Conservation (phyloP, 2,797 vertebrate genomes). For the Ataeniobius toweri region DNA sequence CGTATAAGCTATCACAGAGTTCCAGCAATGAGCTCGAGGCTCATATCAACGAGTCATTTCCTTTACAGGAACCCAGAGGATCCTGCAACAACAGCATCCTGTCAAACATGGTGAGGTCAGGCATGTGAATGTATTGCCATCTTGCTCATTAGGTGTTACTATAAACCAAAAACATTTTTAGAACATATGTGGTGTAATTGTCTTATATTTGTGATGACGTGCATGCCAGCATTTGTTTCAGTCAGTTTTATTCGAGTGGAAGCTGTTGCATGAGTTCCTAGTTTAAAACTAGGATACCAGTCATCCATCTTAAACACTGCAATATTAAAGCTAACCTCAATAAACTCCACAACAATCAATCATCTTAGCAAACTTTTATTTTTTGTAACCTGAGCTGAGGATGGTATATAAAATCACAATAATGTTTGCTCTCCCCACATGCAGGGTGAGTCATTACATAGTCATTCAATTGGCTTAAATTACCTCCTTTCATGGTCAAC, state of each 20-base stretch:
- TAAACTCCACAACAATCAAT: constrained; percentile 11
- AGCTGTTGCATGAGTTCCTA: background rate
- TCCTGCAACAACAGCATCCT: constrained; percentile 74
- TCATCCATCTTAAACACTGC: constrained; percentile 18
- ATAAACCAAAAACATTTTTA: constrained; percentile 32
- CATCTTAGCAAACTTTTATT: constrained; percentile 41
- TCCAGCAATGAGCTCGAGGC: constrained; percentile 64
- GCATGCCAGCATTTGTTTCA: constrained; percentile 25
- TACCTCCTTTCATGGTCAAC: constrained; percentile 85
- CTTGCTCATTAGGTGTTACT: constrained; percentile 39
- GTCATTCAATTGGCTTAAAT: constrained; percentile 81
- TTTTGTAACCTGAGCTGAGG: constrained; percentile 66
- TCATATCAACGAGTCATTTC: constrained; percentile 81
- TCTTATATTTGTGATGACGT: constrained; percentile 14
- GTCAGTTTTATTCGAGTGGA: constrained; percentile 5
- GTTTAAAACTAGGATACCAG: constrained; percentile 51
- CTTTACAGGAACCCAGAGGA: constrained; percentile 76
- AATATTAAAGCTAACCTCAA: background rate
- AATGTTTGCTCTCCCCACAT: constrained; percentile 75
- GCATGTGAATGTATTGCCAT: constrained; percentile 28
- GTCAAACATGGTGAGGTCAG: constrained; percentile 47
- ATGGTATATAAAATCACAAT: constrained; percentile 64
- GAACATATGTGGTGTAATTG: constrained; percentile 7
- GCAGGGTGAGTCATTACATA: constrained; percentile 77
- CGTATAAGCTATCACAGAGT: constrained; percentile 61